These are phyloP conservation scores for Philopotamus ludificatus DNA, from an alignment of 1,140 invertebrate species.

Conservation along the genomic window DNA sequence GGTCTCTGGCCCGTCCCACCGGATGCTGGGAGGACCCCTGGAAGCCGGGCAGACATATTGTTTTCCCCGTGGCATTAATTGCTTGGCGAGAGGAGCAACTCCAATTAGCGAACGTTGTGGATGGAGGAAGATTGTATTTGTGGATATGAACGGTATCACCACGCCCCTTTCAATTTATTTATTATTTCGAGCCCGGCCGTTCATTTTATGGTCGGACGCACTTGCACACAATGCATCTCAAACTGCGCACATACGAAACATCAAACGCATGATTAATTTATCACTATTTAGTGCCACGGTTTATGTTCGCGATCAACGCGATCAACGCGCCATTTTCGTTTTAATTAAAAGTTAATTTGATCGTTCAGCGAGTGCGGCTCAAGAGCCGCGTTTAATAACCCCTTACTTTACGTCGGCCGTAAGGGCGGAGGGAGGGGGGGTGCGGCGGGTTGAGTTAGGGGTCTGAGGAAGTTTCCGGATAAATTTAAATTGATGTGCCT, in stretches of 20 bases:
- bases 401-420: background rate
- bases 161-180: background rate
- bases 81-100: conserved; percentile 22
- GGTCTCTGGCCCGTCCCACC: background rate
- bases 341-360: too few relatives aligned
- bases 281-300: too few relatives aligned
- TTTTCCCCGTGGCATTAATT: conserved; percentile 23
- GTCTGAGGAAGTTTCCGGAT: conserved; percentile 3
- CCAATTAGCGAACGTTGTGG: conserved; percentile 15
- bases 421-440: too few relatives aligned
- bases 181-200: too few relatives aligned
- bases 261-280: too few relatives aligned
- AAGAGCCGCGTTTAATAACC: background rate
- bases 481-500: conserved; percentile 27
- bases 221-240: too few relatives aligned
- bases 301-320: too few relatives aligned
- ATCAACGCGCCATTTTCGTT: too few relatives aligned
- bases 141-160: background rate
- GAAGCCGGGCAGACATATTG: conserved; percentile 14
- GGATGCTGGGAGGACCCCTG: background rate
- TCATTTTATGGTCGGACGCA: too few relatives aligned
- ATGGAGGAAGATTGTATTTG: background rate
- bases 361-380: too few relatives aligned
- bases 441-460: background rate
- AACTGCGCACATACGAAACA: too few relatives aligned